Conservation (phyloP, 2,888 invertebrate genomes). For the Podotricha telesiphe region DNA sequence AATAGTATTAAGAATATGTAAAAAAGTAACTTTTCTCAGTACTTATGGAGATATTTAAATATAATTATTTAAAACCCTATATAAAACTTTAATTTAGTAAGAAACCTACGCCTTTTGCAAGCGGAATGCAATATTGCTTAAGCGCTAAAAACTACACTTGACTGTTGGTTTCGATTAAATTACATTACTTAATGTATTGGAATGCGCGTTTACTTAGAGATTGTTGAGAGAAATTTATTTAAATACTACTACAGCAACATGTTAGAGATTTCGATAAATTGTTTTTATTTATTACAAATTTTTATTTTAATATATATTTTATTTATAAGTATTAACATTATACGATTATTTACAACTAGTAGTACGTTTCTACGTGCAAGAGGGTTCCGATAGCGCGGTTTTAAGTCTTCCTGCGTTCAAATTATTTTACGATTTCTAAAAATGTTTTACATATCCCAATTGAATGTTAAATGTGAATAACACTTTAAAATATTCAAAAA, state of each 20-base stretch:
- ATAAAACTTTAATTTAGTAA: conserved; percentile 9
- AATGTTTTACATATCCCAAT: too few species aligned
- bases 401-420: too few species aligned
- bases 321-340: too few species aligned
- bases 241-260: neutral
- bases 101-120: conserved; percentile 7
- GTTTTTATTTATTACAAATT: neutral
- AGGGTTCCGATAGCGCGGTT: too few species aligned
- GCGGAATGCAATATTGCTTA: conserved; percentile 24
- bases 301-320: neutral
- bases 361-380: too few species aligned
- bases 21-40: too few species aligned
- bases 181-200: conserved; percentile 19
- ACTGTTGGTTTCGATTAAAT: conserved; percentile 12
- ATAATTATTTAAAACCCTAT: conserved; percentile 17
- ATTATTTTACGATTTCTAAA: too few species aligned
- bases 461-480: too few species aligned
- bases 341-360: too few species aligned
- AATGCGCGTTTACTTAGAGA: conserved; percentile 11
- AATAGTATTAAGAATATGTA: too few species aligned
- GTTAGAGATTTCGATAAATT: conserved; percentile 6
- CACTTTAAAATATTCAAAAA: too few species aligned
- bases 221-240: conserved; percentile 22
- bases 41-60: too few species aligned
- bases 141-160: conserved; percentile 28